A percentile compares a stretch with the other conserved stretches of the same genome.
phyloP scores from a whole-genome alignment of 2,888 invertebrate species.

The Nomada goodeniana region DNA sequence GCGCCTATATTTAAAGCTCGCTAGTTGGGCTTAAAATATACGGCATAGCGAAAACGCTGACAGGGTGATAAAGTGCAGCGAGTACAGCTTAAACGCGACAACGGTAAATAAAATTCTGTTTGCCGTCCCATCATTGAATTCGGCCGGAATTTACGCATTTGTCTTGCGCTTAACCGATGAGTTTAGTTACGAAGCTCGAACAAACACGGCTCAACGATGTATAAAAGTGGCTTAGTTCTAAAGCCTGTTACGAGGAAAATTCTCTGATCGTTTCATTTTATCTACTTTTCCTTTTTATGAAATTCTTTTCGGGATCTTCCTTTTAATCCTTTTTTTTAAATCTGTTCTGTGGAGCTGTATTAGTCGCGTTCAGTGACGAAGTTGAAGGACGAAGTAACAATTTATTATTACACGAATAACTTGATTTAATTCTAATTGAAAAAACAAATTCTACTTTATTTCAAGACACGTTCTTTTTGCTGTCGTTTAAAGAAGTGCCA shows the following conservation, averaged over 20 bases:
- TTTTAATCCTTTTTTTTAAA: too few species aligned
- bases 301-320: background rate
- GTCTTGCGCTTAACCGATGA: slow-evolving; percentile 6
- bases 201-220: background rate
- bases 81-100: slow-evolving; percentile 11
- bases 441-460: too few species aligned
- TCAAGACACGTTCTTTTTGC: too few species aligned
- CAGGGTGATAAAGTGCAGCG: slow-evolving; percentile 29
- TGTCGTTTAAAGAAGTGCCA: too few species aligned
- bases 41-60: slow-evolving; percentile 19
- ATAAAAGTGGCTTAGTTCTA: background rate
- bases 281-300: background rate
- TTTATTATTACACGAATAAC: too few species aligned
- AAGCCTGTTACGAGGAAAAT: background rate
- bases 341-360: too few species aligned
- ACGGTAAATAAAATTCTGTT: slow-evolving; percentile 47
- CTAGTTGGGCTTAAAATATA: slow-evolving; percentile 41
- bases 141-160: slow-evolving; percentile 27
- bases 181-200: slow-evolving; percentile 1
- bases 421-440: too few species aligned
- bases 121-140: slow-evolving; percentile 28
- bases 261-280: background rate
- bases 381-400: too few species aligned
- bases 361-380: too few species aligned
- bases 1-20: slow-evolving; percentile 30